Evolutionary conservation across 2,797 vertebrate species (phyloP), one percentile per base, ranked within the genome.

Genomic region (Graptemys geographica): DNA sequence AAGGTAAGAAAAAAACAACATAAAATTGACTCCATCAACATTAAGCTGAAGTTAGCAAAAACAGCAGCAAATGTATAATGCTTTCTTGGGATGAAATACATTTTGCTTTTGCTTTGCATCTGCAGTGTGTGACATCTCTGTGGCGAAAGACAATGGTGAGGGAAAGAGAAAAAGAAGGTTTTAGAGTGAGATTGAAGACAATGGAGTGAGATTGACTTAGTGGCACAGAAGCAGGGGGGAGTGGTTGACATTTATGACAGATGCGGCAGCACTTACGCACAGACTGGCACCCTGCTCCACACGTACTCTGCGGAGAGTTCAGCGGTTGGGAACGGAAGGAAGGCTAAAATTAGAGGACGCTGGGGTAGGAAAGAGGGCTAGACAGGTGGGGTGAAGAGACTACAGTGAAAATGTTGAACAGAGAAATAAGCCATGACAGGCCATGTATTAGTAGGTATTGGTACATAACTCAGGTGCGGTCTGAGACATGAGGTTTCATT

Each of bases 21-120:
- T n/a, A 2, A 88, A 86, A 86, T 47, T 81, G 69, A 27, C 82
- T 72, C 0, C 0, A 6, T 80, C 87, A 83, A 83, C 1, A 1
- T 76, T 86, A 80, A 92, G 81, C 27, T 86, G 51, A 81, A 93
- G 55, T 91, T 88, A 86, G 76, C 59, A 93, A 89, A 93, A 62
- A 4, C 57, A 78, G 86, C 31, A 87, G 82, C 82, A 92, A 59
- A 81, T 92, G 78, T 83, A 74, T 91, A 74, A 9, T 56, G 4
- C 23, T 88, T 88, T 25, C 31, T 47, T 81, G 11, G 88, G 55
- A 56, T 80, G 59, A 86, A 88, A 79, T 31, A 41, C 18, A 72
- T 5, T 72, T 89, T 80, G 53, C 74, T 86, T 82, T 51, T 86
- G 51, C 44, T 33, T 62, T n/a, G 81, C 5, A 37, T 57, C 16